These are phyloP conservation scores for Scylla paramamosain DNA, from an alignment of 1,140 invertebrate species.

Conservation along the genomic window DNA sequence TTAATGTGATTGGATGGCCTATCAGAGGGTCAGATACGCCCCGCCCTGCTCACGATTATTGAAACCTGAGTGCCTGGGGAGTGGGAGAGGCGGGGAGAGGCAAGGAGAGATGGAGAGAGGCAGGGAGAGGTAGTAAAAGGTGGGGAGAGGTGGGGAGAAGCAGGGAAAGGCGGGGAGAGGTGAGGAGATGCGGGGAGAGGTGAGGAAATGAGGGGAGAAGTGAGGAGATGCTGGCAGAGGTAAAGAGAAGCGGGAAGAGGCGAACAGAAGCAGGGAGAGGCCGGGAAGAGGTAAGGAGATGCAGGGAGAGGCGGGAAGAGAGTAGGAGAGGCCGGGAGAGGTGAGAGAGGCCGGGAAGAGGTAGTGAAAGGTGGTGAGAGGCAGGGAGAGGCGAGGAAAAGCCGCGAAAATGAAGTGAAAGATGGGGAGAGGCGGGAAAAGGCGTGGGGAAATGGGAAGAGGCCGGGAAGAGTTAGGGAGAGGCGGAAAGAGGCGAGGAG, in stretches of 20 bases:
- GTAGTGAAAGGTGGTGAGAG: too few species aligned
- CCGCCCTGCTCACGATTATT: background rate
- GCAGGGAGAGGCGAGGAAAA: too few species aligned
- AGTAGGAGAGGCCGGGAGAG: too few species aligned
- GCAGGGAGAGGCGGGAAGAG: too few species aligned
- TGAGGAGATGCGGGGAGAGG: background rate
- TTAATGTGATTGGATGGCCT: background rate
- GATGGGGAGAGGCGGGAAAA: background rate
- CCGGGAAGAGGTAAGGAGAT: background rate
- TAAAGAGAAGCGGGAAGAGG: too few species aligned
- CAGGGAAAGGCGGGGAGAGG: background rate
- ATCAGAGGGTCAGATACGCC: slow-evolving; percentile 1
- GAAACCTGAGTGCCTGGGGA: background rate
- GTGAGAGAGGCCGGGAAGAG: too few species aligned
- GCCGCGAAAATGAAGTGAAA: too few species aligned
- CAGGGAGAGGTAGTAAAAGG: background rate
- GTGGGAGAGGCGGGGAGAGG: background rate
- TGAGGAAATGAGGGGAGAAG: too few species aligned
- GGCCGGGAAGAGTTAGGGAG: background rate
- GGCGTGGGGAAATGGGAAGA: background rate
- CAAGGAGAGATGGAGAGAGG: background rate
- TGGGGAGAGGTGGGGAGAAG: background rate
- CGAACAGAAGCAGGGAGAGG: background rate
- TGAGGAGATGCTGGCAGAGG: too few species aligned
- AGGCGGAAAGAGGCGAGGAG: background rate